These are phyloP conservation scores for Scomberomorus guttatus DNA, from an alignment of 2,797 vertebrate genomes.

Conservation along the genomic window DNA sequence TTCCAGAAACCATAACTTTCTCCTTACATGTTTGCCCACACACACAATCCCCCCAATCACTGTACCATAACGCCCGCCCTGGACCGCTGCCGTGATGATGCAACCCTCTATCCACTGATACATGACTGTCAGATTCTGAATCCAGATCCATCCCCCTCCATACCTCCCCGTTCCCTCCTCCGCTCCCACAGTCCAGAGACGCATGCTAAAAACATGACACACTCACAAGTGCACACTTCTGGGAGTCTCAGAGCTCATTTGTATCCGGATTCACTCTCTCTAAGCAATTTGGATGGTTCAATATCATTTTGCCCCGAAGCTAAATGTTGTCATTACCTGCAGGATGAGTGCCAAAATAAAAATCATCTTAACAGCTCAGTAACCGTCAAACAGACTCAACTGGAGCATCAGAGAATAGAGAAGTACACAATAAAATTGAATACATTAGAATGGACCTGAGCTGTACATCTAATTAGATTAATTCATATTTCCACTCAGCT, in stretches of 20 bases:
- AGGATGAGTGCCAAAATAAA: slow-evolving; percentile 13
- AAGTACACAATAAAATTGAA: not conserved
- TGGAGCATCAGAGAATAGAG: not conserved
- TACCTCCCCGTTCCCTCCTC: slow-evolving; percentile 17
- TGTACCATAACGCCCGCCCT: slow-evolving; percentile 54
- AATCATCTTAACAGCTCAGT: slow-evolving; percentile 7
- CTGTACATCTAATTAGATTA: not conserved
- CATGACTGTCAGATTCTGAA: slow-evolving; percentile 7
- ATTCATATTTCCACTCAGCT: slow-evolving; percentile 19
- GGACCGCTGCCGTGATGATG: slow-evolving; percentile 52
- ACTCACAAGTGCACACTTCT: slow-evolving; percentile 7
- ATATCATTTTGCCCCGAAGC: slow-evolving; percentile 18
- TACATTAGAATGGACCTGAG: slow-evolving; percentile 7
- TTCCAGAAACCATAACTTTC: no score
- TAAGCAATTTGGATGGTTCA: slow-evolving; percentile 37
- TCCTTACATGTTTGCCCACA: no score
- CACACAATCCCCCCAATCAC: slow-evolving; percentile 3
- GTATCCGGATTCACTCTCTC: slow-evolving; percentile 3
- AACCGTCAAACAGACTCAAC: not conserved
- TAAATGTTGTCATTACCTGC: slow-evolving; percentile 49
- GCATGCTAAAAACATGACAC: not conserved
- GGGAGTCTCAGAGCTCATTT: slow-evolving; percentile 48
- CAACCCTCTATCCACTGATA: slow-evolving; percentile 23
- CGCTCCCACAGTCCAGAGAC: slow-evolving; percentile 2
- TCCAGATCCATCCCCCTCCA: slow-evolving; percentile 18